Evolutionary conservation across 2,797 vertebrate species (phyloP).

Genomic region (Eleutherodactylus coqui): DNA sequence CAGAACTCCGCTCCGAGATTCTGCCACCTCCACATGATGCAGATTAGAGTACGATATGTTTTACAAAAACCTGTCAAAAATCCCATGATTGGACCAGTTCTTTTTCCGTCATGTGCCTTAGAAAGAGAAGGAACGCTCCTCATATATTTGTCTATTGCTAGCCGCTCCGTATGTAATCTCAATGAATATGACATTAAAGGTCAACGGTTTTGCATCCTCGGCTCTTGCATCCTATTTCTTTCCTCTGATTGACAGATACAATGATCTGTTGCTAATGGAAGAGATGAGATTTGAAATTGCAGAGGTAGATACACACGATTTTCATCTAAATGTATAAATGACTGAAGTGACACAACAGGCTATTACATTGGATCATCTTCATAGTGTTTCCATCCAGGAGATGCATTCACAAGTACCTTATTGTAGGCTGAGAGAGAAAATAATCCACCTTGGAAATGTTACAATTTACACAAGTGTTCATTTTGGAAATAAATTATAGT

Average conservation of each 20-base stretch:
- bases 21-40: neutral
- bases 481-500: neutral
- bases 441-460: neutral
- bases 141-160: slow-evolving; percentile 35
- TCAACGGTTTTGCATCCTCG: slow-evolving; percentile 47
- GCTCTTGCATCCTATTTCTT: slow-evolving; percentile 54
- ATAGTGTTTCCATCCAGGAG: neutral
- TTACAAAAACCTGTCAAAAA: neutral
- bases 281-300: slow-evolving; percentile 62
- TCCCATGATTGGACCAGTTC: neutral
- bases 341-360: slow-evolving; percentile 15
- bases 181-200: slow-evolving; percentile 58
- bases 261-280: slow-evolving; percentile 62
- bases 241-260: slow-evolving; percentile 56
- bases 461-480: neutral
- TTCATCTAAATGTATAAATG: slow-evolving; percentile 60
- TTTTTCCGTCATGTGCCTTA: neutral
- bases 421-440: neutral
- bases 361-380: slow-evolving; percentile 41
- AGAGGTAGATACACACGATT: slow-evolving; percentile 29
- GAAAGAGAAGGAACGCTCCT: slow-evolving; percentile 14
- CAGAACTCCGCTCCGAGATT: too few species aligned
- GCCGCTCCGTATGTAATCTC: slow-evolving; percentile 37
- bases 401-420: slow-evolving; percentile 6
- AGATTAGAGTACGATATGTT: neutral